phyloP scores from a whole-genome alignment of 2,113 vertebrate genomes.

The Semicossyphus pulcher region DNA sequence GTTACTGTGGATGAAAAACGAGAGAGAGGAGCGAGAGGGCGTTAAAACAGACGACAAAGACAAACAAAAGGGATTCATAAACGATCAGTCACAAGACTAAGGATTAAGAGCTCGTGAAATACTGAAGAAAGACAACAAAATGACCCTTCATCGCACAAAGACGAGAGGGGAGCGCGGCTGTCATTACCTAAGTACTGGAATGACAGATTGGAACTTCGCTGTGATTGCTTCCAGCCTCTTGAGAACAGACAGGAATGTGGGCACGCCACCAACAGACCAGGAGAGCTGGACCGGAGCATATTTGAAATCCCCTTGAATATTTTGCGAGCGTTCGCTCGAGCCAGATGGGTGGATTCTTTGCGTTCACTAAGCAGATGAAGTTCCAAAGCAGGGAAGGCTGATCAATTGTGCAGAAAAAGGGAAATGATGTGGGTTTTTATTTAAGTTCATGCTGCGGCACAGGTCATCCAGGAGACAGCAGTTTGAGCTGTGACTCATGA shows the following conservation, averaged over 20 bases:
- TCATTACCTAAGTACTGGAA: constrained; percentile 68
- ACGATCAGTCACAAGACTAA: constrained; percentile 43
- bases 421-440: constrained; percentile 48
- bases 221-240: constrained; percentile 76
- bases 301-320: constrained; percentile 63
- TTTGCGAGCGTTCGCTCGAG: constrained; percentile 50
- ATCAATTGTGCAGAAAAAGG: constrained; percentile 39
- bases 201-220: constrained; percentile 73
- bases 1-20: constrained; percentile 83
- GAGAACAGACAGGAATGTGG: constrained; percentile 79
- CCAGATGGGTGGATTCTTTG: constrained; percentile 51
- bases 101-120: constrained; percentile 66
- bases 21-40: constrained; percentile 2
- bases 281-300: constrained; percentile 61
- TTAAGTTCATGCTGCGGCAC: constrained; percentile 16
- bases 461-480: constrained; percentile 55
- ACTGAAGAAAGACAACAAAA: constrained; percentile 72
- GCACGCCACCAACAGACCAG: constrained; percentile 64
- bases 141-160: constrained; percentile 70
- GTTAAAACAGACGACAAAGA: constrained; percentile 28
- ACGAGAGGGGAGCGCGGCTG: constrained; percentile 58
- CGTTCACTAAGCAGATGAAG: constrained; percentile 31
- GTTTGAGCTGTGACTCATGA: constrained; percentile 47
- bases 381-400: constrained; percentile 42
- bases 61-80: constrained; percentile 51